phyloP scores from a whole-genome alignment of 2,888 invertebrate species.

The Plutella xylostella region DNA sequence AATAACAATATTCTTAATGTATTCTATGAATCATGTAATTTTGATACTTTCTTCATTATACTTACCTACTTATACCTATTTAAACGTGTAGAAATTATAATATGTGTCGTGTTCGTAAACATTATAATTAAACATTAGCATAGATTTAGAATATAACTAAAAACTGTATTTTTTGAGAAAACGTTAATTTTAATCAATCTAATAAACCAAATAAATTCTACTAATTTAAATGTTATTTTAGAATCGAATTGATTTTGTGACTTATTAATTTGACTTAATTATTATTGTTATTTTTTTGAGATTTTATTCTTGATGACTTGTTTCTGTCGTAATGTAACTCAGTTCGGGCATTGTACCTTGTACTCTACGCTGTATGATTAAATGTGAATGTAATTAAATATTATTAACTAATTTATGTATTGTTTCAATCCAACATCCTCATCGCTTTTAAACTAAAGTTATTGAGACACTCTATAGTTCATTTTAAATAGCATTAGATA shows the following conservation, averaged over 20 bases:
- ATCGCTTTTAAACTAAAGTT: no score
- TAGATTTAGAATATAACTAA: no score
- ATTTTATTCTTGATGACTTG: not conserved
- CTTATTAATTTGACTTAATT: not conserved
- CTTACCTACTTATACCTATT: no score
- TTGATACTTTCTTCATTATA: slow-evolving; percentile 5
- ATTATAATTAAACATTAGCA: no score
- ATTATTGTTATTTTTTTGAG: slow-evolving; percentile 6
- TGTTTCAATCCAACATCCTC: no score
- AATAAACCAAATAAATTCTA: slow-evolving; percentile 6
- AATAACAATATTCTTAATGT: no score
- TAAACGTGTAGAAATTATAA: no score
- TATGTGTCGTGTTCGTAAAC: no score
- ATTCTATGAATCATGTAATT: slow-evolving; percentile 4
- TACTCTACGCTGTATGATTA: not conserved
- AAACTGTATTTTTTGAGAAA: no score
- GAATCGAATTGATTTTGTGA: slow-evolving; percentile 1
- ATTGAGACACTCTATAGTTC: no score
- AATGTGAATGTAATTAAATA: slow-evolving; percentile 6
- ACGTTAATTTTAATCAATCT: not conserved
- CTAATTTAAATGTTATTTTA: not conserved
- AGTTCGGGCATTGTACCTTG: not conserved
- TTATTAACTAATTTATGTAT: slow-evolving; percentile 2
- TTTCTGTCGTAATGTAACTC: not conserved
- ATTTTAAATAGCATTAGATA: no score